Conservation (phyloP, 1,140 invertebrate genomes). For the Caenorhabditis elegans region DNA sequence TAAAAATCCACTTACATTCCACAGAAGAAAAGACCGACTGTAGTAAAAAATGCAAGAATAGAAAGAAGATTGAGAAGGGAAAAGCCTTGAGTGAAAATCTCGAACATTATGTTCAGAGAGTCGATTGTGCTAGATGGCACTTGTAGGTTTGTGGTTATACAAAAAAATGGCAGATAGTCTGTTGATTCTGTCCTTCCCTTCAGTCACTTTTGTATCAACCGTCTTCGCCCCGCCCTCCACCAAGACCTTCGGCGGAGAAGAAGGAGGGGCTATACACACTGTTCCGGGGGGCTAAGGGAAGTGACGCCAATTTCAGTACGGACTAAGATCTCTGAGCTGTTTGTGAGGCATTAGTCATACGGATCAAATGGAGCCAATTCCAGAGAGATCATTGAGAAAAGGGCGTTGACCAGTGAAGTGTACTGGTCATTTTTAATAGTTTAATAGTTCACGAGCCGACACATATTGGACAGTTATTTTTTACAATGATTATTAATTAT, state of each 20-base stretch:
- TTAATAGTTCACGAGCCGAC: too few relatives aligned
- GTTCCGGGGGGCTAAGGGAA: too few relatives aligned
- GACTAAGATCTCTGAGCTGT: too few relatives aligned
- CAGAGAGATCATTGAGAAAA: too few relatives aligned
- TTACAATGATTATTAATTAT: too few relatives aligned
- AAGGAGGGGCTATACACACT: neutral
- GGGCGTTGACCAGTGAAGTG: too few relatives aligned
- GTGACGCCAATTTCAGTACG: too few relatives aligned
- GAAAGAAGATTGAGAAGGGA: conserved; percentile 62
- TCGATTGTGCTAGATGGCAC: conserved; percentile 19
- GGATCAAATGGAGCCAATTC: too few relatives aligned
- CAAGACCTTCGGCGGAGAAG: conserved; percentile 10
- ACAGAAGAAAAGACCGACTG: conserved; percentile 65
- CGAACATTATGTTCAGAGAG: conserved; percentile 55
- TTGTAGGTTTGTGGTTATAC: neutral
- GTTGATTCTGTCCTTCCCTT: neutral
- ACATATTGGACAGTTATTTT: too few relatives aligned
- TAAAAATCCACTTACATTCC: conserved; percentile 61
- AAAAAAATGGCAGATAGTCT: neutral
- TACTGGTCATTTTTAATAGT: too few relatives aligned
- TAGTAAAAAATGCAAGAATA: conserved; percentile 62
- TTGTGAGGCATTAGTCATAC: too few relatives aligned
- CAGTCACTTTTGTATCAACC: conserved; percentile 19
- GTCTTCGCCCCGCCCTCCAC: neutral
- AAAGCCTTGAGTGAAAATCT: conserved; percentile 60